Evolutionary conservation across 2,797 vertebrate genomes (phyloP), one percentile per base, ranked within the genome.

Genomic region (Acipenser ruthenus): DNA sequence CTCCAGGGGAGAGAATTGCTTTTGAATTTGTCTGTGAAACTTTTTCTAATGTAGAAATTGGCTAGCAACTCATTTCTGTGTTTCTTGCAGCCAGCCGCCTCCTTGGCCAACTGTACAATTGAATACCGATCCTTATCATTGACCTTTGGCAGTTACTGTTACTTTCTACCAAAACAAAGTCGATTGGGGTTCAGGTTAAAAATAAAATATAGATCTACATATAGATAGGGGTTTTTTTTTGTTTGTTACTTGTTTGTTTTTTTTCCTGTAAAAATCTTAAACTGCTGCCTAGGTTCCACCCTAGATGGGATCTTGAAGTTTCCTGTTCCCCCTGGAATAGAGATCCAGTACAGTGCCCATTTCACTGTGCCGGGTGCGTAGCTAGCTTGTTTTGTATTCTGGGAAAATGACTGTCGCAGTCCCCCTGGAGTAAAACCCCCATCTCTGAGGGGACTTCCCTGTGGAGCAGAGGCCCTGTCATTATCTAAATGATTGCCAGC

Each of bases 401-500:
- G 60, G 23, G 60, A 37, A 6, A 23, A 62, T 37, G 7, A 18
- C 10, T 13, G 37, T 18, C 10, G 18, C 60, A 62, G 60, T 18
- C 18, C 60, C 60, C 8, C 15, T 10, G 47, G 18, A 62, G 60
- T 37, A 37, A 62, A 47, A 9, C 60, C 60, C 60, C 47, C 10
- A 18, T 37, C 18, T 18, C 60, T 23, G 7, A 62, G 60, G 60
- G 60, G 37, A 62, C 12, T 62, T 47, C 60, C 60, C 60, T 48
- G 47, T 18, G 18, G 60, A 3, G 60, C 18, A 13, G 18, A 8
- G 60, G 60, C 15, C 10, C 60, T 62, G 60, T 62, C 62, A 62
- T 62, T 62, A 62, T 62, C 60, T 62, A 18, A 62, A 62, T 62
- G 60, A 62, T 62, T 62, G 60, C 60, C 60, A 62, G 60, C 37